These are phyloP conservation scores for Rhodeus uyekii DNA, from an alignment of 2,797 vertebrate species.

Conservation along the genomic window DNA sequence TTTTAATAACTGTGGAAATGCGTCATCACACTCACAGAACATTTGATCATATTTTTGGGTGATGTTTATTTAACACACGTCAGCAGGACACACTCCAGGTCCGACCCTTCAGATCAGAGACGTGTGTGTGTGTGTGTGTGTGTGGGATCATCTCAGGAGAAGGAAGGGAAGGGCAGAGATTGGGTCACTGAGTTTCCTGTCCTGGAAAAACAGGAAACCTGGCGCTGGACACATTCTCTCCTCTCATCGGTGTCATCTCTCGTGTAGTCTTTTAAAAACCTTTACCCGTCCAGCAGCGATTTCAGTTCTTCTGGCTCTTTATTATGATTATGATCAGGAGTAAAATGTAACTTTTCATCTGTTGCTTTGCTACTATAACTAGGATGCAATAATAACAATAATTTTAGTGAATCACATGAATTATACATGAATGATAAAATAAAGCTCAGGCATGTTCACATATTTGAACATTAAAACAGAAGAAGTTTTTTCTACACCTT, in stretches of 20 bases:
- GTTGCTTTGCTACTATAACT: neutral
- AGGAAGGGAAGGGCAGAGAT: constrained; percentile 42
- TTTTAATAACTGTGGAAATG: neutral
- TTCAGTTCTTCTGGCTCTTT: neutral
- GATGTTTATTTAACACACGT: constrained; percentile 6
- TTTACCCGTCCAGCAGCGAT: neutral
- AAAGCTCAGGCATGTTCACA: neutral
- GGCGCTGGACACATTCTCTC: constrained; percentile 36
- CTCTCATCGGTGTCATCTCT: neutral
- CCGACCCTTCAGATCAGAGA: neutral
- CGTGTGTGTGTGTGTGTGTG: neutral
- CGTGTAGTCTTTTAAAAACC: neutral
- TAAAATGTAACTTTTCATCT: neutral
- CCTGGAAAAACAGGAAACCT: constrained; percentile 61
- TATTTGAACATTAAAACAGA: no score
- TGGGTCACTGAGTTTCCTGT: constrained; percentile 46
- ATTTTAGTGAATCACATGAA: neutral
- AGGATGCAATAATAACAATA: neutral
- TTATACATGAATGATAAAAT: neutral
- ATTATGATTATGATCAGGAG: neutral
- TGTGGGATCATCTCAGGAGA: neutral
- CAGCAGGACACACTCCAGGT: neutral
- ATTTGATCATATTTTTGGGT: neutral
- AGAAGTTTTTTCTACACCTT: neutral
- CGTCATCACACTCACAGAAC: neutral